Conservation (phyloP, 1,140 invertebrate species). For the Rhyzopertha dominica region DNA sequence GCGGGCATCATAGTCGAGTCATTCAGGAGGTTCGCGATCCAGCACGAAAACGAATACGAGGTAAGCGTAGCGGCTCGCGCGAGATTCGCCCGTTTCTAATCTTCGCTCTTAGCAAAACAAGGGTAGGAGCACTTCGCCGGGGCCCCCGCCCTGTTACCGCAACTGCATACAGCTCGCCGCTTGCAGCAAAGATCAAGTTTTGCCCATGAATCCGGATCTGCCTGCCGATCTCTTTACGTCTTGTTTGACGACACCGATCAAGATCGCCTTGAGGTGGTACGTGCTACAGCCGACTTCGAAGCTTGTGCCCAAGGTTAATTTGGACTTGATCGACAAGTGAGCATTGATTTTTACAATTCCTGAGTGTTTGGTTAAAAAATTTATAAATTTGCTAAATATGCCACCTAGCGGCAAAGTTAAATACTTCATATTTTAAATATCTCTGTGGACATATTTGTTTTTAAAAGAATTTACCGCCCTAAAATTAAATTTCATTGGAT, state of each 20-base stretch:
- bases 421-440: no score
- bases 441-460: no score
- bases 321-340: slow-evolving; percentile 87
- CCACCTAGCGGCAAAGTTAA: no score
- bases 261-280: slow-evolving; percentile 94
- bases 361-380: no score
- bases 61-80: slow-evolving; percentile 48
- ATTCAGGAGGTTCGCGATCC: slow-evolving; percentile 86
- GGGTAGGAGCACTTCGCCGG: background rate
- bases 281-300: slow-evolving; percentile 75
- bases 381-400: no score
- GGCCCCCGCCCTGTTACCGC: slow-evolving; percentile 60
- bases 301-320: slow-evolving; percentile 71
- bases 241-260: slow-evolving; percentile 96
- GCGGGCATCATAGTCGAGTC: slow-evolving; percentile 93
- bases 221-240: slow-evolving; percentile 99
- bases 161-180: slow-evolving; percentile 96
- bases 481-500: no score
- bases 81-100: no score
- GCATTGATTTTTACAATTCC: no score
- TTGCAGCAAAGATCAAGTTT: slow-evolving; percentile 82
- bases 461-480: no score
- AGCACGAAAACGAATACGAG: slow-evolving; percentile 84
- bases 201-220: slow-evolving; percentile 96
- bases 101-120: no score